These are phyloP conservation scores for Nemoura dubitans DNA, from an alignment of 2,888 invertebrate species.

Conservation along the genomic window DNA sequence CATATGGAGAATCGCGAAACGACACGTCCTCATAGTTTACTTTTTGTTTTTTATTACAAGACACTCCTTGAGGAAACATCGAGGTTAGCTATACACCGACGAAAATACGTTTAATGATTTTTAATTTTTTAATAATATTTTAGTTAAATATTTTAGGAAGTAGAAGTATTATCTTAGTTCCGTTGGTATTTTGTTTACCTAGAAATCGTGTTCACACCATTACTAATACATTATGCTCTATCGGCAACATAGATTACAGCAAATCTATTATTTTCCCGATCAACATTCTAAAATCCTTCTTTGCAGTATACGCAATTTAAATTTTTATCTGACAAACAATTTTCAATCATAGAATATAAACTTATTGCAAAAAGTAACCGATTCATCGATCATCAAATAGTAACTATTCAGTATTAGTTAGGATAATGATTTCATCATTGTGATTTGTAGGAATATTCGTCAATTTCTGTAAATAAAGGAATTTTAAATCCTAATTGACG, in stretches of 20 bases:
- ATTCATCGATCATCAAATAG: constrained; percentile 44
- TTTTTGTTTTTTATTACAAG: constrained; percentile 33
- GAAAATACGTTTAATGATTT: constrained; percentile 40
- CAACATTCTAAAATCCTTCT: constrained; percentile 16
- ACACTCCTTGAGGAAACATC: constrained; percentile 46
- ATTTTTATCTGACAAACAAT: constrained; percentile 27
- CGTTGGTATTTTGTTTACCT: constrained; percentile 27
- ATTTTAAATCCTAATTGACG: constrained; percentile 34
- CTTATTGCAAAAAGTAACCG: constrained; percentile 47
- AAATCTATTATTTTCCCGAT: constrained; percentile 8
- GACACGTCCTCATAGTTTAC: constrained; percentile 14
- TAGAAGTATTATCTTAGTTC: constrained; percentile 18
- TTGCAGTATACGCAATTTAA: neutral
- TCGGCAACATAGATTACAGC: constrained; percentile 24
- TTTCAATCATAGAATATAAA: constrained; percentile 42
- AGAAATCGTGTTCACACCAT: constrained; percentile 14
- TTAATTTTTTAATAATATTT: constrained; percentile 25
- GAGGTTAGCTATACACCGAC: constrained; percentile 35
- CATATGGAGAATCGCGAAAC: neutral
- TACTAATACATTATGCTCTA: neutral
- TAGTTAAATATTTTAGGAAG: constrained; percentile 42
- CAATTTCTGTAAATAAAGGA: constrained; percentile 42
- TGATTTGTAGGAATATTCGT: constrained; percentile 26
- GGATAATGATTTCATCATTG: constrained; percentile 41
- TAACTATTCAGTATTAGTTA: constrained; percentile 47